Conservation (phyloP, 2,888 invertebrate species). For the Hirudinaria manillensis region DNA sequence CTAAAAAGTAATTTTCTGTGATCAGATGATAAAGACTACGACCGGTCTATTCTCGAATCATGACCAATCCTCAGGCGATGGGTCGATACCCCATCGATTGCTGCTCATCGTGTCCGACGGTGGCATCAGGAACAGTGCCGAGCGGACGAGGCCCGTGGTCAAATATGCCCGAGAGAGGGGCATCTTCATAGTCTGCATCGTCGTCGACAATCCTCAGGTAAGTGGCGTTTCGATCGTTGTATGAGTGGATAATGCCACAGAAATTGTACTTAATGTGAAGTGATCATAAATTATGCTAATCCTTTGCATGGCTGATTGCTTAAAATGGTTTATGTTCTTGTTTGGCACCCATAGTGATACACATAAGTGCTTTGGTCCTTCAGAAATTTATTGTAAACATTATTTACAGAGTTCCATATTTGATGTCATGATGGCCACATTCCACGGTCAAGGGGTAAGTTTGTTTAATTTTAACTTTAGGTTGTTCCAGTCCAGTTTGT, state of each 20-base stretch:
- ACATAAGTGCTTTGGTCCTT: too few relatives aligned
- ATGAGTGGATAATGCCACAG: neutral
- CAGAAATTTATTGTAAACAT: too few relatives aligned
- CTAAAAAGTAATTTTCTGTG: too few relatives aligned
- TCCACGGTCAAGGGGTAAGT: too few relatives aligned
- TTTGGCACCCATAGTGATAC: too few relatives aligned
- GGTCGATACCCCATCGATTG: conserved; percentile 60
- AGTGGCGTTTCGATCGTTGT: conserved; percentile 58
- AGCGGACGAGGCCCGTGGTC: conserved; percentile 70
- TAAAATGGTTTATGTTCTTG: too few relatives aligned
- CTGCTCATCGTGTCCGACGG: conserved; percentile 91
- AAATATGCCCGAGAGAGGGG: conserved; percentile 72
- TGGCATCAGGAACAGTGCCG: conserved; percentile 74
- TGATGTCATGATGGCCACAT: too few relatives aligned
- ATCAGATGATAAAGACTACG: conserved; percentile 67
- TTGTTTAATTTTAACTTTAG: too few relatives aligned
- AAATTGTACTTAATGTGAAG: neutral
- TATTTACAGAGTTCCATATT: too few relatives aligned
- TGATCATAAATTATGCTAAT: too few relatives aligned
- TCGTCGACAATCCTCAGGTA: conserved; percentile 86
- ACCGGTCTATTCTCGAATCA: conserved; percentile 60
- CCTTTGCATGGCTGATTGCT: too few relatives aligned
- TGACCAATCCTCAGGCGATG: conserved; percentile 40
- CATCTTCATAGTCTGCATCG: conserved; percentile 88
- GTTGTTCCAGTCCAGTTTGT: too few relatives aligned